Base-by-base conservation (phyloP, 2,797 vertebrate genomes). In the Phrynocephalus forsythii region DNA sequence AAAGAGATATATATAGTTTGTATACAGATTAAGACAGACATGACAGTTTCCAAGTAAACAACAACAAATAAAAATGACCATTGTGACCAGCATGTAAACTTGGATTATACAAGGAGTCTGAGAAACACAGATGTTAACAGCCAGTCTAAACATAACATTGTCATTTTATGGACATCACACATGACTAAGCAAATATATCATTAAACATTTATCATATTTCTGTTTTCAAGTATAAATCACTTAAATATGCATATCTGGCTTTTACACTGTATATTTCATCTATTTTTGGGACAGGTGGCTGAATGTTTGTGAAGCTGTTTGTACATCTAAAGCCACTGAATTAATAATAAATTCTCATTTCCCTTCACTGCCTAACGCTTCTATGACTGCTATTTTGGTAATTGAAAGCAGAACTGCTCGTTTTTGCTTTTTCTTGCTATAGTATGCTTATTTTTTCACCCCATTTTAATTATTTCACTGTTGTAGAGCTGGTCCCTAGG, bases 221-320 rank as follows among this genome's bases (percentile, higher is more conserved):
- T 60, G 20, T 44, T 28, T 24, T 13, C 67, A 4, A 69, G 15
- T 77, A 16, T 56, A 77, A 76, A 50, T 82, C 63, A 13, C 33
- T 24, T 87, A 82, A 75, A 33, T 82, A 38, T 75, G 20, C 33
- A 75, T 75, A 66, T 82, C 1, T 81, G 48, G 18, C 66, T 66
- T 63, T 30, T 86, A 18, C 9, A 22, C 56, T 68, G 9, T 5
- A 28, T 81, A 52, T 69, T 87, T 44, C 60, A 77, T 28, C n/a
- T 28, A 26, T 63, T 75, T 67, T 72, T 48, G 38, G 28, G 79
- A 44, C 28, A 82, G 38, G 60, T 81, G 20, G 52, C 72, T 87
- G 16, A 76, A 76, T 82, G 10, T 87, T 87, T 71, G 22, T 69
- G 20, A 84, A 84, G 22, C 3, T 38, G 30, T 86, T 80, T 86